These are phyloP conservation scores for Siphlonurus alternatus DNA, from an alignment of 2,888 invertebrate species.

Conservation along the genomic window DNA sequence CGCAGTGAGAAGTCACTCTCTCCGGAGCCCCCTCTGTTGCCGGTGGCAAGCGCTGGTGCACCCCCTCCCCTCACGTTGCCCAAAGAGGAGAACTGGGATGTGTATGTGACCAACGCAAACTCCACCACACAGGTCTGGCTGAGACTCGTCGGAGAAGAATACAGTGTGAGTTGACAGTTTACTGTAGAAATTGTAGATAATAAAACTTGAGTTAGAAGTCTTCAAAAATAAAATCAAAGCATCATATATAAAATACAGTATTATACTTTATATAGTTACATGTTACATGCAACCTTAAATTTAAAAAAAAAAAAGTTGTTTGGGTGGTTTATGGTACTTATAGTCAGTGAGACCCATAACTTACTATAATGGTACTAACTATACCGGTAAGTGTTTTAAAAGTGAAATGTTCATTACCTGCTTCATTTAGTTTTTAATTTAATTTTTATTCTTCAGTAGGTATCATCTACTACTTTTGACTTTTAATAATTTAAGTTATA, in stretches of 20 bases:
- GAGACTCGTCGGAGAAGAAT: constrained; percentile 43
- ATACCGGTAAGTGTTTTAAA: no score
- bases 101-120: constrained; percentile 41
- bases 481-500: no score
- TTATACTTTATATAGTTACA: neutral
- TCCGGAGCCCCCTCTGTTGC: no score
- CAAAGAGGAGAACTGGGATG: constrained; percentile 36
- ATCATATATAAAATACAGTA: neutral
- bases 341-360: no score
- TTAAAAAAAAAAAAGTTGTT: no score
- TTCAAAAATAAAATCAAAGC: neutral
- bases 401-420: no score
- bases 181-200: neutral
- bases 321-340: no score
- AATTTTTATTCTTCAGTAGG: neutral
- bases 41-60: no score
- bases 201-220: neutral
- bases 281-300: neutral
- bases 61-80: constrained; percentile 21
- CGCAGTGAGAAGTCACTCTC: no score
- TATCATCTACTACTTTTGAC: no score
- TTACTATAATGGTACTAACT: no score
- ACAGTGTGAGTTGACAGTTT: constrained; percentile 41
- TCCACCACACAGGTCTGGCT: constrained; percentile 48
- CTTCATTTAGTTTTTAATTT: neutral